These are phyloP conservation scores for Drosophila sucinea DNA, from an alignment of 1,140 invertebrate species.

Conservation along the genomic window DNA sequence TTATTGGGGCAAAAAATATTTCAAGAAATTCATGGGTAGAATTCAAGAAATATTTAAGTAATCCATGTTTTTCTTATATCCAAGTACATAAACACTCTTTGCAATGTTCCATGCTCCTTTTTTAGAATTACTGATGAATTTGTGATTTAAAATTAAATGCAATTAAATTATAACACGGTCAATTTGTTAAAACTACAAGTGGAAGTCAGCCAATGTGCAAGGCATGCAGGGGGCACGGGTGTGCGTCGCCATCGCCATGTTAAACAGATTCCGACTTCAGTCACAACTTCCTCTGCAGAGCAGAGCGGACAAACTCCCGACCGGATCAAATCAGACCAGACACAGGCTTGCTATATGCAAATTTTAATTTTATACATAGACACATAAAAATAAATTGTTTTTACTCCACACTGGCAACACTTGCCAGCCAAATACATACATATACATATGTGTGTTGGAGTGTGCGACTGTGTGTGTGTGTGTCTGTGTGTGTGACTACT, in stretches of 20 bases:
- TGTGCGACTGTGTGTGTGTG: not conserved
- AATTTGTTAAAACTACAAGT: constrained; percentile 20
- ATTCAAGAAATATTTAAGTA: too few species aligned
- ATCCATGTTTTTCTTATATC: too few species aligned
- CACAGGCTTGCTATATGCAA: constrained; percentile 59
- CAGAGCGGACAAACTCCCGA: not conserved
- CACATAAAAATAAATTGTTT: constrained; percentile 78
- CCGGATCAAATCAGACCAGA: constrained; percentile 1
- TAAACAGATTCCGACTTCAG: constrained; percentile 38
- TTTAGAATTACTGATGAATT: not conserved
- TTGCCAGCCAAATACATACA: constrained; percentile 51
- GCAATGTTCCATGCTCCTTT: not conserved
- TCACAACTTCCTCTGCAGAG: constrained; percentile 42
- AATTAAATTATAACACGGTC: constrained; percentile 10
- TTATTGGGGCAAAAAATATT: too few species aligned
- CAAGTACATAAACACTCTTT: too few species aligned
- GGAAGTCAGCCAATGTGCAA: not conserved
- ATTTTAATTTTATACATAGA: constrained; percentile 79
- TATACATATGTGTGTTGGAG: constrained; percentile 10
- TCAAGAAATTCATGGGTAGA: too few species aligned
- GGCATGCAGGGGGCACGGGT: not conserved
- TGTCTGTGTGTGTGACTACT: constrained; percentile 31
- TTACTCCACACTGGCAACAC: constrained; percentile 61
- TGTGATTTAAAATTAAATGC: constrained; percentile 8
- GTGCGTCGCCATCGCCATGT: not conserved